A percentile compares a stretch with the other conserved stretches of the same genome.
Conservation (phyloP, 2,888 invertebrate species). For the Cyclophora albipunctata region DNA sequence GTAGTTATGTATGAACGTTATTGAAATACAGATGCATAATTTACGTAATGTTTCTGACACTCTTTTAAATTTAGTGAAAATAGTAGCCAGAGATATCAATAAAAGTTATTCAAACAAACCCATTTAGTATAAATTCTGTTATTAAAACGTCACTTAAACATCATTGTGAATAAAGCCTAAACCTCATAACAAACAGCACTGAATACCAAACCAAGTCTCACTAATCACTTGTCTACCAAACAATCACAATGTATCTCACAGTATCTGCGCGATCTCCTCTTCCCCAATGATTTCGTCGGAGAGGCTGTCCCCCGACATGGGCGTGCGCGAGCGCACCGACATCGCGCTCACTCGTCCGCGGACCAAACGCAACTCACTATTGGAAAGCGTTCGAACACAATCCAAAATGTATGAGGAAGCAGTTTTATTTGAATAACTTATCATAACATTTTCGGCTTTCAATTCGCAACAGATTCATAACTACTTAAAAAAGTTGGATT, state of each 20-base stretch:
- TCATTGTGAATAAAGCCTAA: too few species aligned
- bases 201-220: neutral
- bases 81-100: too few species aligned
- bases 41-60: too few species aligned
- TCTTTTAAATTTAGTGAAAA: too few species aligned
- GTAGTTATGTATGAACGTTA: too few species aligned
- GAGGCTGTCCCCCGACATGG: constrained; percentile 59
- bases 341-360: constrained; percentile 36
- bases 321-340: constrained; percentile 31
- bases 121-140: too few species aligned
- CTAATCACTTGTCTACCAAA: neutral
- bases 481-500: too few species aligned
- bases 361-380: constrained; percentile 33
- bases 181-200: neutral
- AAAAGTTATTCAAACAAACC: too few species aligned
- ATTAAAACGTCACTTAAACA: too few species aligned
- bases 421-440: constrained; percentile 32
- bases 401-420: constrained; percentile 25
- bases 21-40: too few species aligned
- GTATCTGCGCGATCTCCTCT: constrained; percentile 26
- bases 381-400: constrained; percentile 26
- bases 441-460: constrained; percentile 30
- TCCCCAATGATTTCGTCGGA: constrained; percentile 31
- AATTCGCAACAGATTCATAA: constrained; percentile 9
- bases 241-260: constrained; percentile 35